phyloP scores from a whole-genome alignment of 2,113 vertebrate species.

The Cebidichthys violaceus region DNA sequence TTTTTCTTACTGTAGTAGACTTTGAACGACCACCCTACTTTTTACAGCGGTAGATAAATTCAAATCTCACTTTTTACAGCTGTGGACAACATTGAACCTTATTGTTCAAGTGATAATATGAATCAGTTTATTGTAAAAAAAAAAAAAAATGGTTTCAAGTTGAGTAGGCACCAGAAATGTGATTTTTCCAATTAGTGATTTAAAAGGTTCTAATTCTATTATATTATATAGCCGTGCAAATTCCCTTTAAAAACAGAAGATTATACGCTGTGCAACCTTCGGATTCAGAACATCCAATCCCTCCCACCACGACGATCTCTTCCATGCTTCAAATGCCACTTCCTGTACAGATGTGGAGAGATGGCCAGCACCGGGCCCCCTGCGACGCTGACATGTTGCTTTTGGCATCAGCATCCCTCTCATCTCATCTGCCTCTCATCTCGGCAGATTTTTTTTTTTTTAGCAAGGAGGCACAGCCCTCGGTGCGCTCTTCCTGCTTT shows the following conservation, averaged over 20 bases:
- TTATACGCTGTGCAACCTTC: background rate
- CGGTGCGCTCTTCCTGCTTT: slow-evolving; percentile 15
- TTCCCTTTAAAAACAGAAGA: background rate
- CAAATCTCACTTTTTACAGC: background rate
- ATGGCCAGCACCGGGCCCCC: background rate
- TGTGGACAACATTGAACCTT: background rate
- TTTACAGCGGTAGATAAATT: background rate
- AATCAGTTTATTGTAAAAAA: background rate
- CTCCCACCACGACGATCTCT: background rate
- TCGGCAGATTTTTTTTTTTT: slow-evolving; percentile 3
- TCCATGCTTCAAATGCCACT: slow-evolving; percentile 5
- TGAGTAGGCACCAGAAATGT: too few relatives aligned
- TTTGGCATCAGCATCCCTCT: slow-evolving; percentile 1
- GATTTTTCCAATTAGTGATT: too few relatives aligned
- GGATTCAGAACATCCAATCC: background rate
- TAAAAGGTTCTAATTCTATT: background rate
- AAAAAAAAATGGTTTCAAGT: too few relatives aligned
- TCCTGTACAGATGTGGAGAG: background rate
- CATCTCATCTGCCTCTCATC: slow-evolving; percentile 25
- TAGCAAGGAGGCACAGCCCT: slow-evolving; percentile 20
- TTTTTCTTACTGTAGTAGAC: background rate
- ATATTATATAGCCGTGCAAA: background rate
- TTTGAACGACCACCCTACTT: background rate
- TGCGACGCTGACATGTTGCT: background rate
- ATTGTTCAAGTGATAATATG: background rate